Evolutionary conservation across 2,888 invertebrate species (phyloP), one percentile per base, ranked within the genome.

Genomic region (Yponomeuta plumbellus): DNA sequence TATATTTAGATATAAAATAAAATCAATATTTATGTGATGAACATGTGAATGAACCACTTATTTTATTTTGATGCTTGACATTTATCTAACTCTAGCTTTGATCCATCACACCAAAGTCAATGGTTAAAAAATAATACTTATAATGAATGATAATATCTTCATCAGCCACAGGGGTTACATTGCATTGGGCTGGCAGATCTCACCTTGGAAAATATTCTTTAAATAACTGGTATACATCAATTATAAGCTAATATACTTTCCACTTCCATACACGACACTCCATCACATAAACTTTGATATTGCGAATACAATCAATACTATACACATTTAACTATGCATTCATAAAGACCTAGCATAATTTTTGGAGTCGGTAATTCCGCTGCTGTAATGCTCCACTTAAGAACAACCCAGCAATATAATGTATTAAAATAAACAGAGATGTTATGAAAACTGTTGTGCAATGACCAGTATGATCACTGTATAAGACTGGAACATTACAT

Each of bases 301-400:
- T 76, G 77, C 80, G 80, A 83, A 78, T 84, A 84, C 81, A 84
- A 79, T 79, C 81, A 81, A 26, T 26, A 26, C 2, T 83, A 81
- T 80, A 77, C 79, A 79, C 11, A 56, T 44, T 78, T 80, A 79
- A 77, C 79, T 83, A 83, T 80, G 80, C 78, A 79, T 85, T 83
- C 81, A 77, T 80, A 81, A 80, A 82, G 80, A 82, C 78, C 80
- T 83, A 81, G 80, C 77, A 71, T 80, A 81, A 81, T 86, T 85
- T 88, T 88, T 87, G 88, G 88, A 88, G 86, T 87, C 83, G 81
- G 80, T 80, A 79, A 81, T 81, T 81, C 81, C 82, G 82, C 58
- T 23, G 23, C 21, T 39, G 62, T 62, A 8, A 83, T 80, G 85
- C 86, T 85, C 84, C 66, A 70, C 67, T 11, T 21, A 17, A 63